Evolutionary conservation across 2,797 vertebrate species (phyloP), one percentile per base, ranked within the genome.

Genomic region (Darevskia mixta): DNA sequence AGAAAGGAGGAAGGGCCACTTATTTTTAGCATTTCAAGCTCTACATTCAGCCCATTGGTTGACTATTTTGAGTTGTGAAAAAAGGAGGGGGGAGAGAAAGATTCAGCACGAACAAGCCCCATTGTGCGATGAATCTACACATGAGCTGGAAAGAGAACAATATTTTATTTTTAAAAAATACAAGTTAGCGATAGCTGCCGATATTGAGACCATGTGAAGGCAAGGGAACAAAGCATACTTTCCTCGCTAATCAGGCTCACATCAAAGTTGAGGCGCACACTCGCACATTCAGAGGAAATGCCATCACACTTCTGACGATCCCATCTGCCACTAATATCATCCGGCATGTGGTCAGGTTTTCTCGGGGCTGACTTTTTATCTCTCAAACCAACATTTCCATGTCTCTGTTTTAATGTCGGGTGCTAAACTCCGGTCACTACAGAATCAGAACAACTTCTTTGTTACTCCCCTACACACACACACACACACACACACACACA

Each of bases 251-350:
- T 98, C 98, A 96, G 96, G 97, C 97, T 97, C 96, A 97, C 97
- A 97, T 98, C 97, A 98, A 98, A 97, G 97, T 97, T 95, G 97
- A 97, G 97, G 97, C 97, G 87, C 97, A 96, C 96, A 96, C 95
- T 97, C 96, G 94, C 96, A 96, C 97, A 97, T 98, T 96, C 96
- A 97, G 97, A 98, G 98, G 98, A 98, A 98, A 98, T 98, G 97
- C 98, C 98, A 97, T 98, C 94, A 95, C 96, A 96, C 96, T 97
- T 97, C 97, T 96, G 95, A 95, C 94, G 97, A 97, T 97, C 96
- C 96, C 97, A 98, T 98, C 97, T 98, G 97, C 97, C 97, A 95
- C 96, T 95, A 97, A 97, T 97, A 96, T 95, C 96, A 94, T 95
- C 95, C 95, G 89, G 96, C 96, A 96, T 96, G 96, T 95, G 96